Base-by-base conservation (phyloP, 2,888 invertebrate genomes). In the Listrodromus nycthemerus region DNA sequence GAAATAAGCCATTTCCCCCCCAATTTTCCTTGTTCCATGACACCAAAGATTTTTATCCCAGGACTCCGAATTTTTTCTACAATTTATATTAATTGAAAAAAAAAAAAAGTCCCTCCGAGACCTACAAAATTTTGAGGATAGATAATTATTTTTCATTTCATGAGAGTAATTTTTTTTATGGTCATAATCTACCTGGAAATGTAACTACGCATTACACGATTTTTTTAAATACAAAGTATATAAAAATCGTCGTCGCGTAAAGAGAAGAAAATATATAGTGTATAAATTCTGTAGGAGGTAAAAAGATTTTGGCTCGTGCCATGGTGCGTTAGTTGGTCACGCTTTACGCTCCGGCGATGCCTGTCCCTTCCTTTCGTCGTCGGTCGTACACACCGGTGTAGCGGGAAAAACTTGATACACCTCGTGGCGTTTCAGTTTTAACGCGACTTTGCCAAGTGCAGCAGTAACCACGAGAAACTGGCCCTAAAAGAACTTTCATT, bases 341-440 rank as follows among this genome's bases (percentile, higher is more conserved):
- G 93, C 92, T 93, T 93, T 91, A 93, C 88, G 93, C 93, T 89
- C 91, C 89, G 92, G 82, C 88, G 92, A 89, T 88, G 93, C 92
- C 93, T 90, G 92, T 93, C 93, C 93, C 93, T 93, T 93, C 92
- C 91, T 91, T 90, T 90, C 74, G 70, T 80, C 77, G 80, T 73
- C 63, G 61, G 78, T 24, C 33, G 55, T 50, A 75, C 86, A 84
- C 86, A 86, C 88, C 88, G 87, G 86, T 89, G 88, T 89, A 88
- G 89, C 88, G 88, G 88, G 30, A 58, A 90, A 91, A 90, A 89
- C 84, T 86, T 55, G 83, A 86, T 90, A 89, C 88, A 88, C 88
- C 86, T 88, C 80, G 83, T 82, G 82, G 66, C 85, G 87, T 88
- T 87, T 91, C 88, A 90, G 90, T 91, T 90, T 89, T 87, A 85